A percentile compares a stretch with the other conserved stretches of the same genome.
Evolutionary conservation across 2,797 vertebrate species (phyloP).

Genomic region (Gastrophryne carolinensis): DNA sequence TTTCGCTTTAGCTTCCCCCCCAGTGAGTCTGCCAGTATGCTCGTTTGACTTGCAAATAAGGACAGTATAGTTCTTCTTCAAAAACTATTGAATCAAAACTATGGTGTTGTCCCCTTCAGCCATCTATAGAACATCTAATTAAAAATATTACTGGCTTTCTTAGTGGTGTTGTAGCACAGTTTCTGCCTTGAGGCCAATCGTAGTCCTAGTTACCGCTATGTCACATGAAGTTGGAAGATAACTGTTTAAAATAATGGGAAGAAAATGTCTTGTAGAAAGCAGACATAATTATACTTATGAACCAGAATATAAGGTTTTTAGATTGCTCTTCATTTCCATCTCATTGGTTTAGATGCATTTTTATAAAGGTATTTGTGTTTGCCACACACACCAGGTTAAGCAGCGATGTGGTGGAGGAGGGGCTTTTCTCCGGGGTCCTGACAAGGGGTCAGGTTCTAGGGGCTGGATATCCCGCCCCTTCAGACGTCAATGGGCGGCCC

Average conservation of each 20-base stretch:
- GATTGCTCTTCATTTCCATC: not conserved
- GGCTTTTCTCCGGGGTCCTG: no score
- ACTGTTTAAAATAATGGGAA: constrained; percentile 1
- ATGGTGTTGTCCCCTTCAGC: constrained; percentile 45
- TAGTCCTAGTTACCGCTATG: constrained; percentile 48
- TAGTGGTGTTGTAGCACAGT: constrained; percentile 48
- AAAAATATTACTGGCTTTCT: constrained; percentile 42
- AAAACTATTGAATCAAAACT: constrained; percentile 35
- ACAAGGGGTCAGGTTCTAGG: no score
- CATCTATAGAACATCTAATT: constrained; percentile 45
- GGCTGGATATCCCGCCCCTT: no score
- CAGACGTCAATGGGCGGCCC: no score
- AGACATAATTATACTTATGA: constrained; percentile 22
- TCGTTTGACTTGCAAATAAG: constrained; percentile 50
- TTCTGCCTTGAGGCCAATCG: constrained; percentile 31
- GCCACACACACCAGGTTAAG: no score
- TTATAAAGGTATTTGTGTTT: not conserved
- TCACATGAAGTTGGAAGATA: constrained; percentile 46
- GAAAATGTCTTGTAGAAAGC: not conserved
- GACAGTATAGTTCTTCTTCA: constrained; percentile 6
- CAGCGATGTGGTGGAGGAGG: no score
- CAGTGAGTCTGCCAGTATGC: no score
- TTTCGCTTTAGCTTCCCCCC: not conserved
- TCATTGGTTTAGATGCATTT: not conserved
- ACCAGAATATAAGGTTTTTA: not conserved